Conservation (phyloP, 1,140 invertebrate species). For the Diorhabda carinulata region DNA sequence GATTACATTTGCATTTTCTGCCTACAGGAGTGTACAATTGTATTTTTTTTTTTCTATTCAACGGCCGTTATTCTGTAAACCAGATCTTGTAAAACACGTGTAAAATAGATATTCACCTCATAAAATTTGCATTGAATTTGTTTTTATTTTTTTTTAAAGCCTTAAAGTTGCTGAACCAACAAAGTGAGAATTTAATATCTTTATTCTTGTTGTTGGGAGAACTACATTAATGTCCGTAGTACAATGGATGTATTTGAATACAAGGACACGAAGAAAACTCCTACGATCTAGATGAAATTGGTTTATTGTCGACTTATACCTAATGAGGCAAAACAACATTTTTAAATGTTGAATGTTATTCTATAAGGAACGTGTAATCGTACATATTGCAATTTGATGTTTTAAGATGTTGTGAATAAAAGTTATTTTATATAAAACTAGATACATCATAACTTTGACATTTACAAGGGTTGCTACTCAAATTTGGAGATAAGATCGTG, state of each 20-base stretch:
- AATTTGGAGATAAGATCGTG: no score
- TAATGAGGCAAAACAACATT: no score
- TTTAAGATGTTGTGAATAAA: no score
- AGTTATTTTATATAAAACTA: no score
- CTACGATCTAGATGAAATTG: not conserved
- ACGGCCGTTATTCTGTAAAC: not conserved
- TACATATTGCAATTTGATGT: no score
- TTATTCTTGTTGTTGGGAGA: slow-evolving; percentile 7
- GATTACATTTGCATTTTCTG: no score
- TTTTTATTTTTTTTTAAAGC: slow-evolving; percentile 18
- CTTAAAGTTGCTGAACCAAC: slow-evolving; percentile 12
- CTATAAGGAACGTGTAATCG: no score
- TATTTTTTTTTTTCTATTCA: no score
- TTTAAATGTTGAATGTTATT: no score
- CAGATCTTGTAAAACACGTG: slow-evolving; percentile 21
- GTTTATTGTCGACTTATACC: not conserved
- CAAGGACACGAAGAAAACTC: not conserved
- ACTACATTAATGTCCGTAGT: not conserved
- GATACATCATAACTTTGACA: no score
- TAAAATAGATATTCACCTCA: slow-evolving; percentile 16
- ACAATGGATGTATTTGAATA: slow-evolving; percentile 2
- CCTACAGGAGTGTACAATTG: no score
- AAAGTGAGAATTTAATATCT: slow-evolving; percentile 19
- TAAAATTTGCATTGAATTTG: slow-evolving; percentile 22
- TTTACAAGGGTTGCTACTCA: no score